Conservation (phyloP, 2,888 invertebrate species). For the Yponomeuta cagnagella region DNA sequence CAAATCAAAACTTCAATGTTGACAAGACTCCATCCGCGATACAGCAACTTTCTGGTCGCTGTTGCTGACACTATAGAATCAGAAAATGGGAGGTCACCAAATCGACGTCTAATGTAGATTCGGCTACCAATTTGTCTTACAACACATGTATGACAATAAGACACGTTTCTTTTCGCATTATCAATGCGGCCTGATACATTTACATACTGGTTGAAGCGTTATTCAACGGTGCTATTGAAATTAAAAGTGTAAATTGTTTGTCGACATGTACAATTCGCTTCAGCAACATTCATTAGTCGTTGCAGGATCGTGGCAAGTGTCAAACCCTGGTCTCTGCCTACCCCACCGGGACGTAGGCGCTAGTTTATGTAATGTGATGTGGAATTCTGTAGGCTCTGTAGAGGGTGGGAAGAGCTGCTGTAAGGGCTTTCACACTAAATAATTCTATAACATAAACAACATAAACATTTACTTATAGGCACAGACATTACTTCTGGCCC, state of each 20-base stretch:
- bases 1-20: neutral
- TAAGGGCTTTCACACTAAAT: no score
- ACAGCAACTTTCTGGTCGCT: neutral
- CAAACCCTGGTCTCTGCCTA: no score
- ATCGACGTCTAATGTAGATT: neutral
- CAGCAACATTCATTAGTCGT: no score
- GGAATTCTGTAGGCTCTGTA: no score
- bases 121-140: neutral
- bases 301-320: no score
- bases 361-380: no score
- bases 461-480: no score
- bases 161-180: neutral
- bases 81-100: neutral
- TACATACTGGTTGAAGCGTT: neutral
- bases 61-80: neutral
- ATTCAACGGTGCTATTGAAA: neutral
- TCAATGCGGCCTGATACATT: neutral
- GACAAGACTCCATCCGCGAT: neutral
- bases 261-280: neutral
- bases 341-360: no score
- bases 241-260: neutral
- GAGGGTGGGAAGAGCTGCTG: no score
- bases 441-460: no score
- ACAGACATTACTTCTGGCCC: no score
- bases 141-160: neutral